A percentile compares a stretch with the other conserved stretches of the same genome.
Conservation (phyloP, 2,888 invertebrate genomes). For the Trichogramma evanescens region DNA sequence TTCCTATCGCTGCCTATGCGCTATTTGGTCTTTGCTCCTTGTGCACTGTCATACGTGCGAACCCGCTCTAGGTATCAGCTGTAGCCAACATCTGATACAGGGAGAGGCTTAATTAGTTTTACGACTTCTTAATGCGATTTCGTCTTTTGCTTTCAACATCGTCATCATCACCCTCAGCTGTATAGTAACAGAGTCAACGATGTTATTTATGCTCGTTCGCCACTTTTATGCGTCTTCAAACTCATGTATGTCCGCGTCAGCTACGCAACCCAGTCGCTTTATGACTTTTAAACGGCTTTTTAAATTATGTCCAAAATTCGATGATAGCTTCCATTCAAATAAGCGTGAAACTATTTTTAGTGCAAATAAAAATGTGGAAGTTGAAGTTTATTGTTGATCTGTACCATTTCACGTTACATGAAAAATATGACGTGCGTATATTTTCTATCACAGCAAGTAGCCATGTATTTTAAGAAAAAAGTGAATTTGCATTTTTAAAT, state of each 20-base stretch:
- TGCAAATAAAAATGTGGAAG: not conserved
- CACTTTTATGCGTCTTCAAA: constrained; percentile 5
- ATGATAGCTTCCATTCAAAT: not conserved
- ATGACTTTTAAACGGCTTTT: constrained; percentile 12
- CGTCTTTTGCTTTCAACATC: not conserved
- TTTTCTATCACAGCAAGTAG: too few relatives aligned
- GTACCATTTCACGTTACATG: too few relatives aligned
- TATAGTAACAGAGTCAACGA: too few relatives aligned
- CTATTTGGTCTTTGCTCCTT: not conserved
- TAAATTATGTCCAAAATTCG: constrained; percentile 1
- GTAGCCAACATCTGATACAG: too few relatives aligned
- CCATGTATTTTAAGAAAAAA: too few relatives aligned
- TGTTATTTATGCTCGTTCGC: constrained; percentile 20
- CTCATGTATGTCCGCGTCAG: too few relatives aligned
- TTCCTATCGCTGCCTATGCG: constrained; percentile 29
- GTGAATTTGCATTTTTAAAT: too few relatives aligned
- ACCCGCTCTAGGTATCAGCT: too few relatives aligned
- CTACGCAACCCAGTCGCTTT: not conserved
- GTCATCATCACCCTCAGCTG: too few relatives aligned
- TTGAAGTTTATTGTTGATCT: not conserved
- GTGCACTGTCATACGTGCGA: too few relatives aligned
- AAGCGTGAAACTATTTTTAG: too few relatives aligned
- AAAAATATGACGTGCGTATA: too few relatives aligned
- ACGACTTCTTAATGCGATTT: constrained; percentile 21
- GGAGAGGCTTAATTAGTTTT: constrained; percentile 21